Evolutionary conservation across 2,797 vertebrate genomes (phyloP).

Genomic region (Thalassophryne amazonica): DNA sequence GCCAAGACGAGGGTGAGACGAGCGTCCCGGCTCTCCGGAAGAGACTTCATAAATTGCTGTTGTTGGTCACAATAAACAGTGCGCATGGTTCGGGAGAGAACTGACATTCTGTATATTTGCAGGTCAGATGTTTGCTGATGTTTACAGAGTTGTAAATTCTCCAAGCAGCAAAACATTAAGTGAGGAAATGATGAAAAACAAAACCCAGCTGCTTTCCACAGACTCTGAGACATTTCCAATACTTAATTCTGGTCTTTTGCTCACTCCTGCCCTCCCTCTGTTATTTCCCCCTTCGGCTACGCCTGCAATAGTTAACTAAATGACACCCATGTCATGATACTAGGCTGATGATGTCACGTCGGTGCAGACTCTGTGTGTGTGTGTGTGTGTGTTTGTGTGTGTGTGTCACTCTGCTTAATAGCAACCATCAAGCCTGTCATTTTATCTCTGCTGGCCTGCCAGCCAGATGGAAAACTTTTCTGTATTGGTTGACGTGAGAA

Average conservation of each 20-base stretch:
- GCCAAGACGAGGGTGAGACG: conserved; percentile 43
- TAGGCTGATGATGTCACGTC: conserved; percentile 65
- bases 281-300: conserved; percentile 41
- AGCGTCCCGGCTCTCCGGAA: conserved; percentile 37
- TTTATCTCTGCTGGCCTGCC: conserved; percentile 40
- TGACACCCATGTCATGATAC: conserved; percentile 60
- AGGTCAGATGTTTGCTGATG: neutral
- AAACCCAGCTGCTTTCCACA: conserved; percentile 1
- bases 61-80: conserved; percentile 61
- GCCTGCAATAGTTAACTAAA: conserved; percentile 59
- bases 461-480: conserved; percentile 35
- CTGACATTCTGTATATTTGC: conserved; percentile 33
- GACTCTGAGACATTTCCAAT: conserved; percentile 33
- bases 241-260: conserved; percentile 34
- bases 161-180: conserved; percentile 22
- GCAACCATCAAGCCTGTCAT: conserved; percentile 43
- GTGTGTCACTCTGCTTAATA: conserved; percentile 54
- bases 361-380: too few species aligned
- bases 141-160: conserved; percentile 10
- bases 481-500: conserved; percentile 30
- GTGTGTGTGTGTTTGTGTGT: conserved; percentile 34
- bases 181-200: conserved; percentile 33
- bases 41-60: conserved; percentile 64
- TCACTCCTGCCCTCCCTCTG: conserved; percentile 21
- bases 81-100: conserved; percentile 18